phyloP scores from a whole-genome alignment of 2,888 invertebrate genomes.

The Anoncus sp. region DNA sequence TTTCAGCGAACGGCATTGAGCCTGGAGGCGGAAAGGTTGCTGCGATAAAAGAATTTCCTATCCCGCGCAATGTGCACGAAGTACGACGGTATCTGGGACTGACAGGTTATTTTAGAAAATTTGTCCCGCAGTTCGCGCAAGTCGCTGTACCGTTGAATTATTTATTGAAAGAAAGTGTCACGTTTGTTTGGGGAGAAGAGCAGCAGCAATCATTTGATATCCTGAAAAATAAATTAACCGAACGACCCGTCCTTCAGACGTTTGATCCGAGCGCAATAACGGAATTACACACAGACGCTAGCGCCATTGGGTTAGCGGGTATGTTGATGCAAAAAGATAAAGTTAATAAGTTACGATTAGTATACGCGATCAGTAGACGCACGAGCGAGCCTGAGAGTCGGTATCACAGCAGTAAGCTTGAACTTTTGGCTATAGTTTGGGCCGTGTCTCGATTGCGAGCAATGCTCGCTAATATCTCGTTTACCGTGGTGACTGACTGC shows the following conservation, averaged over 20 bases:
- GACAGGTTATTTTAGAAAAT: constrained; percentile 54
- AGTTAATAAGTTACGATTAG: constrained; percentile 50
- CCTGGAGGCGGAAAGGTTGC: constrained; percentile 62
- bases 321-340: constrained; percentile 63
- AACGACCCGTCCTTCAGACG: constrained; percentile 16
- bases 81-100: constrained; percentile 35
- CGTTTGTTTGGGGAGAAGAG: constrained; percentile 22
- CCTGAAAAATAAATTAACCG: constrained; percentile 19
- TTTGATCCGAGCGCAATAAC: constrained; percentile 41
- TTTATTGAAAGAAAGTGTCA: background rate
- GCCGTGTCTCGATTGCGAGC: constrained; percentile 14
- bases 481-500: constrained; percentile 53
- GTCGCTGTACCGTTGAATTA: constrained; percentile 24
- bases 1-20: constrained; percentile 42
- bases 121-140: constrained; percentile 40
- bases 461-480: constrained; percentile 6
- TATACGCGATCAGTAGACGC: constrained; percentile 68
- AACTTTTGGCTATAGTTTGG: constrained; percentile 41
- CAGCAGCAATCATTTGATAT: constrained; percentile 36
- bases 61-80: background rate
- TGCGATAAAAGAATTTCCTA: constrained; percentile 60
- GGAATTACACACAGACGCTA: constrained; percentile 44
- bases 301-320: background rate
- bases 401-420: constrained; percentile 67
- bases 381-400: constrained; percentile 65